Conservation (phyloP, 2,797 vertebrate species). For the Spondyliosoma cantharus region DNA sequence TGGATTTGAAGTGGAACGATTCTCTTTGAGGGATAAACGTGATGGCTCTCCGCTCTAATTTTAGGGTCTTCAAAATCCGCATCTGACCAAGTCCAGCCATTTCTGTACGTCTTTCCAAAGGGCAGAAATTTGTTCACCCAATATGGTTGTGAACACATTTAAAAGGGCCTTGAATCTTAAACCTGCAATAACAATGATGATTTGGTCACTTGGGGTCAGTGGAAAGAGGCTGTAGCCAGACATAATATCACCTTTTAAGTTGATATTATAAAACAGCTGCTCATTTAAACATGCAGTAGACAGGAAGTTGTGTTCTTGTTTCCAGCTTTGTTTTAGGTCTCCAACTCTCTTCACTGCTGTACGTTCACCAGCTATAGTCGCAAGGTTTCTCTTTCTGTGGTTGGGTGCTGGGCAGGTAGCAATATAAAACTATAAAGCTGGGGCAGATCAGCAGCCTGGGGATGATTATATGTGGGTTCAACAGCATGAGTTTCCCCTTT, state of each 20-base stretch:
- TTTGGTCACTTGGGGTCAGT: background rate
- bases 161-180: slow-evolving; percentile 5
- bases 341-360: no score
- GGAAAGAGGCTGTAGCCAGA: background rate
- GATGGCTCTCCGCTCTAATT: slow-evolving; percentile 2
- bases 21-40: slow-evolving; percentile 9
- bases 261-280: background rate
- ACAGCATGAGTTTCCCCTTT: no score
- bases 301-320: background rate
- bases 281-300: background rate
- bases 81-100: background rate
- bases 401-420: background rate
- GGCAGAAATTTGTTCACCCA: background rate
- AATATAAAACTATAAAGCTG: background rate
- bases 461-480: no score
- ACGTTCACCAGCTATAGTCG: background rate
- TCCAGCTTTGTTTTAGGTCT: no score
- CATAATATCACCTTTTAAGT: background rate
- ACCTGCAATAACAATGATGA: background rate
- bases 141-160: background rate
- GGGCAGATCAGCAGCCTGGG: background rate
- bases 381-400: background rate
- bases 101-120: background rate
- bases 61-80: background rate
- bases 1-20: slow-evolving; percentile 9